These are phyloP conservation scores for Leptarthrus brevirostris DNA, from an alignment of 2,888 invertebrate species.

Conservation along the genomic window DNA sequence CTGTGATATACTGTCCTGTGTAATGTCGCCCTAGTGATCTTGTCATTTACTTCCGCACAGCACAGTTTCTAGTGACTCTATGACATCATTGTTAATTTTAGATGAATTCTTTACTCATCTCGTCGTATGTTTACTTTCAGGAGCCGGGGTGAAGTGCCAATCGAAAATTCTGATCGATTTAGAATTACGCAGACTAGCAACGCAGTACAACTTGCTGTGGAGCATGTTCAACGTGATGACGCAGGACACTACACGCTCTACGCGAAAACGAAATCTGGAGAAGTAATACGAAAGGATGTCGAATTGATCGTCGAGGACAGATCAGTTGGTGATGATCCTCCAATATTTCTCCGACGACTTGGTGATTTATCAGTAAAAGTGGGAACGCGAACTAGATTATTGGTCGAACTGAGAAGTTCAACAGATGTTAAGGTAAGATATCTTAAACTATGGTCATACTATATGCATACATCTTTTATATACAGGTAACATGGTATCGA, in stretches of 20 bases:
- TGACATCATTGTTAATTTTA: conserved; percentile 44
- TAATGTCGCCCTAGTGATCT: conserved; percentile 28
- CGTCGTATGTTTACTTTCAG: conserved; percentile 61
- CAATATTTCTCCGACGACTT: conserved; percentile 84
- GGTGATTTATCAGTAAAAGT: conserved; percentile 90
- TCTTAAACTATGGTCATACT: neutral
- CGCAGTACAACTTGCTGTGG: conserved; percentile 80
- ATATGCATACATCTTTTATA: neutral
- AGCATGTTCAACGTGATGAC: conserved; percentile 77
- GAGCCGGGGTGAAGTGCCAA: conserved; percentile 72
- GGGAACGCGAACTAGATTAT: conserved; percentile 85
- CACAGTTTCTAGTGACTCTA: neutral
- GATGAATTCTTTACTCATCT: neutral
- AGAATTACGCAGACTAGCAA: conserved; percentile 70
- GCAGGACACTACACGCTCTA: conserved; percentile 81
- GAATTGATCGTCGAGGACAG: conserved; percentile 72
- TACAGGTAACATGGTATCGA: conserved; percentile 87
- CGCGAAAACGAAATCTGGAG: conserved; percentile 71
- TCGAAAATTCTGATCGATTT: conserved; percentile 75
- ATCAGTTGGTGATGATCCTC: conserved; percentile 77
- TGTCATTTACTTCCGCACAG: conserved; percentile 35
- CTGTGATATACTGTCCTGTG: too few relatives aligned
- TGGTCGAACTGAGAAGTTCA: conserved; percentile 85
- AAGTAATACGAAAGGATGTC: conserved; percentile 68
- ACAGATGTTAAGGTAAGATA: conserved; percentile 80